Evolutionary conservation across 2,888 invertebrate species (phyloP), one percentile per base, ranked within the genome.

Genomic region (Caenorhabditis japonica): DNA sequence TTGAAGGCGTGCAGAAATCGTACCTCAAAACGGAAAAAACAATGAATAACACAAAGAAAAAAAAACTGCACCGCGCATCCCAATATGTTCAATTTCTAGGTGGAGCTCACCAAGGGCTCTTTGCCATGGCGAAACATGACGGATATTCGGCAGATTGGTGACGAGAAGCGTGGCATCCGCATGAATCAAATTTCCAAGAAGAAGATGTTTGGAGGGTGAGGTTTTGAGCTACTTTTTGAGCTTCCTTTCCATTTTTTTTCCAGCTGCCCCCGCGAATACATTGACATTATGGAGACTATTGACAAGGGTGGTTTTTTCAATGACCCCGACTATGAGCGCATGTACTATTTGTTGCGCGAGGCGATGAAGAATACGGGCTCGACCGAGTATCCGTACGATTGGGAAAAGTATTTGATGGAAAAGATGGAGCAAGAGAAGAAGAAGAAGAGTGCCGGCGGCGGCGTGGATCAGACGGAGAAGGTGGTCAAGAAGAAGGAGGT

Each of bases 91-190:
- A 39, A 56, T 51, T 39, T 36, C 4, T 25, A 62, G 61, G 64
- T 74, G 13, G 83, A 83, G 55, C 62, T 83, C 30, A 81, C 83
- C 8, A 79, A 79, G 36, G 83, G 83, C 21, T 79, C 77, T 8
- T 75, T 83, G 21, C 83, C 83, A 15, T 83, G 83, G 83, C 77
- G 82, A 60, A 81, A 85, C 62, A 53, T 84, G 51, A 73, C 71
- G 25, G 84, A 84, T 55, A 80, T 84, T 61, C 68, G 51, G 39
- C 70, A 80, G 58, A 73, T 84, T 34, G 84, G 84, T n/a, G 49
- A 74, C 7, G 77, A 76, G 72, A 84, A 84, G 53, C 60, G 78
- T 7, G 47, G 47, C 4, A 68, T 73, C 34, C 75, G 84, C 27
- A 56, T 27, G 56, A 68, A 68, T 33, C 77, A 77, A 13, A 47